These are phyloP conservation scores for Ciconia stormi DNA, from an alignment of 2,113 vertebrate species.

Conservation along the genomic window DNA sequence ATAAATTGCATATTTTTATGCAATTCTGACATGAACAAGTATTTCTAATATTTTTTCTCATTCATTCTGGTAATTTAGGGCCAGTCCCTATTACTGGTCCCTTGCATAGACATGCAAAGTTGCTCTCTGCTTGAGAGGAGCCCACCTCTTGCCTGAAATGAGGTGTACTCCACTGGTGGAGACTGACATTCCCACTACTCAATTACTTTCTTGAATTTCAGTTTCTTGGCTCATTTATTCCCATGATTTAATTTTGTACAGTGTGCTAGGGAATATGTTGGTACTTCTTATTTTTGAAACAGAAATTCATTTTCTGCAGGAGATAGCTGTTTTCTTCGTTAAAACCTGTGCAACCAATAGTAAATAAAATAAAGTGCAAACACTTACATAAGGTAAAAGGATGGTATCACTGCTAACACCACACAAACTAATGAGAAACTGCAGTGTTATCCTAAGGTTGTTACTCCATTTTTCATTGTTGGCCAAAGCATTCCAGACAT, in stretches of 20 bases:
- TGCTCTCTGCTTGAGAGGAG: background rate
- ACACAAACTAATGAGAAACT: slow-evolving; percentile 96
- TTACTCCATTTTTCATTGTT: slow-evolving; percentile 98
- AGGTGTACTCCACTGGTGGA: background rate
- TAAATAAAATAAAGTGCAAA: background rate
- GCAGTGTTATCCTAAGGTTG: slow-evolving; percentile 90
- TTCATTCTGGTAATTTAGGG: background rate
- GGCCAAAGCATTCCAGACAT: slow-evolving; percentile 95
- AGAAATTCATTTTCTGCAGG: background rate
- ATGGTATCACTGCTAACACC: slow-evolving; percentile 97
- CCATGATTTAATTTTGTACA: background rate
- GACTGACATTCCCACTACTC: background rate
- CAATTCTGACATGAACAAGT: background rate
- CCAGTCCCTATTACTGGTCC: background rate
- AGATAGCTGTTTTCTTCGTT: background rate
- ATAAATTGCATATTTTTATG: background rate
- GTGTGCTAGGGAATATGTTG: background rate
- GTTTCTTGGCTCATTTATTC: background rate
- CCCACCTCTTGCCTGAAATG: background rate
- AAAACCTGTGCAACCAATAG: background rate
- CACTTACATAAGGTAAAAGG: slow-evolving; percentile 91
- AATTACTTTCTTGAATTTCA: background rate
- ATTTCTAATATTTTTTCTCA: background rate
- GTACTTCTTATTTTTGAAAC: background rate
- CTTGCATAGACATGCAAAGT: background rate